A percentile compares a stretch with the other conserved stretches of the same genome.
Conservation (phyloP, 2,888 invertebrate genomes). For the Calameuta idolon region DNA sequence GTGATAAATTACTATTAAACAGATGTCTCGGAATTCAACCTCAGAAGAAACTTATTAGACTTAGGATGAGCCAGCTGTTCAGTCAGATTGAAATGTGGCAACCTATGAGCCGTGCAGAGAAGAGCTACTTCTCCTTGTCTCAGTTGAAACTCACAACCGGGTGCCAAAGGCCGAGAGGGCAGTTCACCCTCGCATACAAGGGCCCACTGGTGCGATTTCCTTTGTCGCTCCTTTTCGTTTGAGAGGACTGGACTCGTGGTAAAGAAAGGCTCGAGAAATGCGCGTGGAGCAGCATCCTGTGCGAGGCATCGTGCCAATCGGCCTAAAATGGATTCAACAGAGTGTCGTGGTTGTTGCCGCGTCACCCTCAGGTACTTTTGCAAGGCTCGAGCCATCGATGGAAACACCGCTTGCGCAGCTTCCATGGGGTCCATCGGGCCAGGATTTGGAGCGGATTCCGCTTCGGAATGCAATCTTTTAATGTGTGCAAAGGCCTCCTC, state of each 20-base stretch:
- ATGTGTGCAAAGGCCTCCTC: slow-evolving; percentile 99
- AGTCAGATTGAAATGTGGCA: slow-evolving; percentile 94
- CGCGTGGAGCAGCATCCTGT: slow-evolving; percentile 93
- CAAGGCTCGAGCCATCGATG: slow-evolving; percentile 93
- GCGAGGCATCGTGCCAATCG: slow-evolving; percentile 93
- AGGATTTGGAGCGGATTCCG: slow-evolving; percentile 77
- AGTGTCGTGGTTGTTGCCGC: slow-evolving; percentile 94
- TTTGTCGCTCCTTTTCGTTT: slow-evolving; percentile 82
- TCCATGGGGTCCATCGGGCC: slow-evolving; percentile 91
- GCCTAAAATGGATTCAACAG: slow-evolving; percentile 91
- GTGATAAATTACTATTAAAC: slow-evolving; percentile 75
- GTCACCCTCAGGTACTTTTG: slow-evolving; percentile 97
- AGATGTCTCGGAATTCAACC: slow-evolving; percentile 96
- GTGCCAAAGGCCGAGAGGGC: slow-evolving; percentile 85
- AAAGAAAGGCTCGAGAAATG: slow-evolving; percentile 95
- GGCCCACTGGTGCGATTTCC: slow-evolving; percentile 94
- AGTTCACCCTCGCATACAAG: slow-evolving; percentile 89
- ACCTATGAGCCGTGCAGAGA: slow-evolving; percentile 83
- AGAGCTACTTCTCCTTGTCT: slow-evolving; percentile 94
- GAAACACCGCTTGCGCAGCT: slow-evolving; percentile 98
- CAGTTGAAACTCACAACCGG: slow-evolving; percentile 90
- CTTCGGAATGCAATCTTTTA: slow-evolving; percentile 80
- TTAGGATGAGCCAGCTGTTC: slow-evolving; percentile 98
- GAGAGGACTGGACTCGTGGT: slow-evolving; percentile 86
- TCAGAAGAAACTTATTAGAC: slow-evolving; percentile 92